phyloP scores from a whole-genome alignment of 2,113 vertebrate species.

The Erythrolamprus reginae region DNA sequence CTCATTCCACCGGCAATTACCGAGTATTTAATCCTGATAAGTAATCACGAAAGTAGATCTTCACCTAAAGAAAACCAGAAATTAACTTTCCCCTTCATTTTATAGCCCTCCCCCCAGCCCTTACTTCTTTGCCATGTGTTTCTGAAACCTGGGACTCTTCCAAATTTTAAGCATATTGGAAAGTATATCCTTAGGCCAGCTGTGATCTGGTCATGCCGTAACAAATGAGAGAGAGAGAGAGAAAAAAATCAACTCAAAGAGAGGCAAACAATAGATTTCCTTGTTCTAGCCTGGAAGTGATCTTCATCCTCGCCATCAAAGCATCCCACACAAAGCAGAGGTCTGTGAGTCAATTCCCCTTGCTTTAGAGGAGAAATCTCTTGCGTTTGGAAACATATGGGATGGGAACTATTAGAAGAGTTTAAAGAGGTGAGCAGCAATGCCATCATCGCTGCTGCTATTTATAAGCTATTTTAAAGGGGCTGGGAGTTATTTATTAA shows the following conservation, averaged over 20 bases:
- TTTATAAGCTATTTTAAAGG: conserved; percentile 1
- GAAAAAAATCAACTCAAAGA: conserved; percentile 60
- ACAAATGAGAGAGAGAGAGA: conserved; percentile 53
- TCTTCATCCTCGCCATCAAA: conserved; percentile 16
- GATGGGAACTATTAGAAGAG: conserved; percentile 13
- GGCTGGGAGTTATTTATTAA: not conserved
- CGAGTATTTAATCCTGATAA: conserved; percentile 54
- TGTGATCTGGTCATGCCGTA: conserved; percentile 65
- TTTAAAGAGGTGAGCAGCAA: conserved; percentile 17
- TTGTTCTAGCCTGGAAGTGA: conserved; percentile 54
- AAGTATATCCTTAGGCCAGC: conserved; percentile 72
- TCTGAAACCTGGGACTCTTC: conserved; percentile 69
- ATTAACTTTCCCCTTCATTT: conserved; percentile 43
- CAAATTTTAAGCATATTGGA: conserved; percentile 69
- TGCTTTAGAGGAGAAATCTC: conserved; percentile 1
- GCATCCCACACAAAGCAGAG: not conserved
- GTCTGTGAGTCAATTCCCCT: conserved; percentile 5
- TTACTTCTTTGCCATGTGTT: conserved; percentile 66
- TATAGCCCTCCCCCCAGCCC: conserved; percentile 16
- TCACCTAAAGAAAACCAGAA: conserved; percentile 58
- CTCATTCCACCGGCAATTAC: conserved; percentile 49
- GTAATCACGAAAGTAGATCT: conserved; percentile 60
- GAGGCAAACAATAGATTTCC: conserved; percentile 61
- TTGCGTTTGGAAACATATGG: conserved; percentile 13
- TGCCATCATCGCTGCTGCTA: not conserved